Conservation (phyloP, 1,140 invertebrate genomes). For the Diploscapter pachys region DNA sequence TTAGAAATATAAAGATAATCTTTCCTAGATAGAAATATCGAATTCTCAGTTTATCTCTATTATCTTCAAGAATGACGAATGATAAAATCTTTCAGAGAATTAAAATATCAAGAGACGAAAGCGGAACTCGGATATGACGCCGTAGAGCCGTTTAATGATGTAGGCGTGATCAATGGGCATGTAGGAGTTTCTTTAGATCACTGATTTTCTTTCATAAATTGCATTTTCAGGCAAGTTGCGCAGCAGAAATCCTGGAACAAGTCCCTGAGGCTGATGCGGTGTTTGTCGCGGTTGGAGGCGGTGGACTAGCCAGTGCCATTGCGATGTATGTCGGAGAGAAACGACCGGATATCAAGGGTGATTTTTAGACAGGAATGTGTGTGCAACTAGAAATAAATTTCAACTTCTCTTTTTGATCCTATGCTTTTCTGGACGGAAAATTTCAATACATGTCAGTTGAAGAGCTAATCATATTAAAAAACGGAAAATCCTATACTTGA, state of each 20-base stretch:
- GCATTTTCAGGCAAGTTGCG: too few relatives aligned
- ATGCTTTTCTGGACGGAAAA: too few relatives aligned
- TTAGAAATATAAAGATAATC: too few relatives aligned
- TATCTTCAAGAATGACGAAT: background rate
- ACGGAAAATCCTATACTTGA: too few relatives aligned
- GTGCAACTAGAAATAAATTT: too few relatives aligned
- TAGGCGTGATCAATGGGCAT: slow-evolving; percentile 60
- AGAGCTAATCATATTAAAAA: too few relatives aligned
- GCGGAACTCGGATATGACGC: slow-evolving; percentile 32
- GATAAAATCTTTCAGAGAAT: slow-evolving; percentile 7
- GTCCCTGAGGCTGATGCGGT: slow-evolving; percentile 63
- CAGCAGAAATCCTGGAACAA: too few relatives aligned
- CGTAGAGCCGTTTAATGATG: slow-evolving; percentile 59
- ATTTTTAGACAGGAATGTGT: background rate
- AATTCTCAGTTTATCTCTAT: background rate
- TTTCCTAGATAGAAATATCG: too few relatives aligned
- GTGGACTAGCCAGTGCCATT: slow-evolving; percentile 62
- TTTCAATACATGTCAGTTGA: too few relatives aligned
- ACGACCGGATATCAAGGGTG: slow-evolving; percentile 36
- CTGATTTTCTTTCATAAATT: slow-evolving; percentile 30
- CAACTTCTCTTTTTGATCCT: too few relatives aligned
- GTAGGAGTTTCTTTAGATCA: slow-evolving; percentile 56
- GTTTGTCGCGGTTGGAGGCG: slow-evolving; percentile 62
- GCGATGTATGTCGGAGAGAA: slow-evolving; percentile 60
- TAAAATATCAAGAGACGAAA: slow-evolving; percentile 23